A percentile compares a stretch with the other conserved stretches of the same genome.
Conservation (phyloP, 1,140 invertebrate genomes). For the Ceratina calcarata region DNA sequence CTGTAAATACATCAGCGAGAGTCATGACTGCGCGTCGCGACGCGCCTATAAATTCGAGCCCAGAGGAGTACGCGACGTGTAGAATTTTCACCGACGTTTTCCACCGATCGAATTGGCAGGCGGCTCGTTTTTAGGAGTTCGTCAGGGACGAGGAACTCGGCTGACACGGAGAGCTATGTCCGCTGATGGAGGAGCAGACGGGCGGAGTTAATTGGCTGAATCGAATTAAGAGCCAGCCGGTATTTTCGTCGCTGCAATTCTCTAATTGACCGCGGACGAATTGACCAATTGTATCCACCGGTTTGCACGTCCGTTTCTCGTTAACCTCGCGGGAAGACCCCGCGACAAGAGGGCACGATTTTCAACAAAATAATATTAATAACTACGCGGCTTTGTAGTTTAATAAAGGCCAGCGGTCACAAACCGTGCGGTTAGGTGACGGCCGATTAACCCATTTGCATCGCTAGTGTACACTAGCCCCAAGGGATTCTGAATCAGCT, state of each 20-base stretch:
- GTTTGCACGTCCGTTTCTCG: conserved; percentile 70
- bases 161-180: too few species aligned
- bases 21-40: too few species aligned
- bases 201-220: conserved; percentile 72
- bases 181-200: background rate
- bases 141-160: background rate
- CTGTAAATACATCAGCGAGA: background rate
- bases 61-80: too few species aligned
- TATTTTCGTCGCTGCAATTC: conserved; percentile 73
- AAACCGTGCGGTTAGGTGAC: too few species aligned
- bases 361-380: background rate
- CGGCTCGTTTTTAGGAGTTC: background rate
- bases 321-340: conserved; percentile 58
- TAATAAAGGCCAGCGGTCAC: too few species aligned
- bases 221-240: conserved; percentile 72
- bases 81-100: too few species aligned
- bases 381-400: too few species aligned
- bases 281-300: conserved; percentile 76
- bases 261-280: conserved; percentile 74
- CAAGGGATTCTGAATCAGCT: too few species aligned
- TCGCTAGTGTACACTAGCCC: too few species aligned
- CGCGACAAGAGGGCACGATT: background rate
- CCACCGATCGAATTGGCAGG: background rate
- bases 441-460: too few species aligned
- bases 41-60: too few species aligned